A percentile compares a stretch with the other conserved stretches of the same genome.
These are phyloP conservation scores for Clytia hemisphaerica DNA, from an alignment of 30 jellyfish, hydroid and myxozoan genomes.

Conservation along the genomic window DNA sequence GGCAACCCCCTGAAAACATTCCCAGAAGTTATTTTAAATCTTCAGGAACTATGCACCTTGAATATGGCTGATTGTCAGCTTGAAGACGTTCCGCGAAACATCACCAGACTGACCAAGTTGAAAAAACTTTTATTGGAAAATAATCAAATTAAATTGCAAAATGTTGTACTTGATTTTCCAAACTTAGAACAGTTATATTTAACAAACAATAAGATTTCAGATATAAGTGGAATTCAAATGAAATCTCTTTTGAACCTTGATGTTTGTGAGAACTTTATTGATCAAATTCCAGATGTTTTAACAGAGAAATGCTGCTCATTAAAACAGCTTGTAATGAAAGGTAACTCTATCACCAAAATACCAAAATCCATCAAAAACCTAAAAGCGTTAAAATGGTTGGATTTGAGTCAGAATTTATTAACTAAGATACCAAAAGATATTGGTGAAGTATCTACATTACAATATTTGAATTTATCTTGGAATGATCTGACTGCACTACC, in stretches of 20 bases:
- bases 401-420: conserved; percentile 46
- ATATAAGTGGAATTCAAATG: background rate
- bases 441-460: conserved; percentile 37
- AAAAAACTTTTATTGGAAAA: conserved; percentile 9
- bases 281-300: background rate
- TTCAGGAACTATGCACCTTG: conserved; percentile 24
- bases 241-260: background rate
- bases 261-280: conserved; percentile 13
- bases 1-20: conserved; percentile 19
- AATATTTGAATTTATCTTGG: conserved; percentile 29
- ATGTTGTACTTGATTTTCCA: background rate
- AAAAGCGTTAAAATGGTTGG: conserved; percentile 17
- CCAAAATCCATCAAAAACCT: conserved; percentile 41
- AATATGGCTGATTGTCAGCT: conserved; percentile 34
- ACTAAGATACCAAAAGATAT: conserved; percentile 48
- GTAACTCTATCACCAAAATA: conserved; percentile 22
- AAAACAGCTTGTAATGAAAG: conserved; percentile 42
- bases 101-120: background rate
- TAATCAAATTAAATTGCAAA: conserved; percentile 2
- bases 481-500: conserved; percentile 70
- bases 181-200: conserved; percentile 4
- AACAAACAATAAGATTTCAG: background rate
- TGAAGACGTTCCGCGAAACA: conserved; percentile 33
- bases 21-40: conserved; percentile 25
- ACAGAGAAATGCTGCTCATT: conserved; percentile 1